Evolutionary conservation across 2,797 vertebrate species (phyloP).

Genomic region (Erpetoichthys calabaricus): DNA sequence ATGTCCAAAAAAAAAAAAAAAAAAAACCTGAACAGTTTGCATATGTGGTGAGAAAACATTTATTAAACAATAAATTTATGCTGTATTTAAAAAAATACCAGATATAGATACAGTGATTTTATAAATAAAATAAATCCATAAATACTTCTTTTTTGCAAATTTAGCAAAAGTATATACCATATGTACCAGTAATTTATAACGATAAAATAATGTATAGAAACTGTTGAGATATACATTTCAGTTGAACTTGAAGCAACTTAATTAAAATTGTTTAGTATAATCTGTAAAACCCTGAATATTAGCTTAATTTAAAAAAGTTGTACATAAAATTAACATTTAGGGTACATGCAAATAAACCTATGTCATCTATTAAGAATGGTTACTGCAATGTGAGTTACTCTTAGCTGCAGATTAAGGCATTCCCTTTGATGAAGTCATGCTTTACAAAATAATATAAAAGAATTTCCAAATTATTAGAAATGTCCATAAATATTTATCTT

Average conservation of each 20-base stretch:
- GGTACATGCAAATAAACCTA: not conserved
- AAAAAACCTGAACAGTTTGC: constrained; percentile 16
- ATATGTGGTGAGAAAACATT: constrained; percentile 28
- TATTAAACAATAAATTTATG: constrained; percentile 42
- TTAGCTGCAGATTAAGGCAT: constrained; percentile 50
- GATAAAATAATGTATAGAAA: no score
- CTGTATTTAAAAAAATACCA: constrained; percentile 46
- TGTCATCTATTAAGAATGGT: constrained; percentile 9
- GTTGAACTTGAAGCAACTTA: constrained; percentile 50
- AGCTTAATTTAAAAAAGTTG: constrained; percentile 14
- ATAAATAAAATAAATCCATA: constrained; percentile 44
- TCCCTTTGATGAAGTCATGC: constrained; percentile 50
- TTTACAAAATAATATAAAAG: constrained; percentile 27
- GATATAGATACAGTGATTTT: constrained; percentile 35
- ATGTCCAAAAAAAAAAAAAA: constrained; percentile 44
- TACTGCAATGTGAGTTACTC: constrained; percentile 35
- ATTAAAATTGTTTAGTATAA: constrained; percentile 17
- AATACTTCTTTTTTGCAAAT: constrained; percentile 29
- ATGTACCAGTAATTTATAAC: not conserved
- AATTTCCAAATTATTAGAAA: constrained; percentile 23
- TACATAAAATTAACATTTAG: not conserved
- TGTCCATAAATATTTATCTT: constrained; percentile 31
- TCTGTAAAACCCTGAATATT: constrained; percentile 25
- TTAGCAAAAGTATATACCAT: constrained; percentile 21
- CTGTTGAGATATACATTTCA: constrained; percentile 24